These are phyloP conservation scores for Macrobrachium rosenbergii DNA, from an alignment of 1,140 invertebrate genomes.

Conservation along the genomic window DNA sequence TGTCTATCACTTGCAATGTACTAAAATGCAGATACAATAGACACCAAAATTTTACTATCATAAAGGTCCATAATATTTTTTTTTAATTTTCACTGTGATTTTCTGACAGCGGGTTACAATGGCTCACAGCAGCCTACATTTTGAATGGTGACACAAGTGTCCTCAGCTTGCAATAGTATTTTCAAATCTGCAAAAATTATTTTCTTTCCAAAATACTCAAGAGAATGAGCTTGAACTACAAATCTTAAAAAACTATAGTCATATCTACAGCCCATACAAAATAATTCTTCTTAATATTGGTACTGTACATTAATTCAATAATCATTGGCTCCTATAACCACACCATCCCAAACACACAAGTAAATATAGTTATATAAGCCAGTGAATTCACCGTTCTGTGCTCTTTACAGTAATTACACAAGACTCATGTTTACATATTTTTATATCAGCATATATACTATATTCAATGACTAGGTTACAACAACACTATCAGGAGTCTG, in stretches of 20 bases:
- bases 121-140: not conserved
- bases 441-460: no score
- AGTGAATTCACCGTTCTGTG: no score
- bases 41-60: constrained; percentile 45
- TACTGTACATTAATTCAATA: constrained; percentile 25
- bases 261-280: constrained; percentile 38
- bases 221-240: constrained; percentile 34
- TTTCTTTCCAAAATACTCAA: constrained; percentile 8
- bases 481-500: no score
- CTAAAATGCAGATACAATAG: constrained; percentile 56
- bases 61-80: not conserved
- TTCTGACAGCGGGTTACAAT: constrained; percentile 7
- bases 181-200: constrained; percentile 27
- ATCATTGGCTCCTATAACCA: not conserved
- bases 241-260: constrained; percentile 50
- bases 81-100: constrained; percentile 1
- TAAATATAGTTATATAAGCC: no score
- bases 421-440: no score
- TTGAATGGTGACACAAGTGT: not conserved
- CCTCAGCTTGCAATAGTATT: constrained; percentile 15
- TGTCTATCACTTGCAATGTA: constrained; percentile 57
- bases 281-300: constrained; percentile 22
- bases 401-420: no score
- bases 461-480: no score
- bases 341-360: constrained; percentile 1